These are phyloP conservation scores for Acromyrmex charruanus DNA, from an alignment of 1,140 invertebrate genomes.

Conservation along the genomic window DNA sequence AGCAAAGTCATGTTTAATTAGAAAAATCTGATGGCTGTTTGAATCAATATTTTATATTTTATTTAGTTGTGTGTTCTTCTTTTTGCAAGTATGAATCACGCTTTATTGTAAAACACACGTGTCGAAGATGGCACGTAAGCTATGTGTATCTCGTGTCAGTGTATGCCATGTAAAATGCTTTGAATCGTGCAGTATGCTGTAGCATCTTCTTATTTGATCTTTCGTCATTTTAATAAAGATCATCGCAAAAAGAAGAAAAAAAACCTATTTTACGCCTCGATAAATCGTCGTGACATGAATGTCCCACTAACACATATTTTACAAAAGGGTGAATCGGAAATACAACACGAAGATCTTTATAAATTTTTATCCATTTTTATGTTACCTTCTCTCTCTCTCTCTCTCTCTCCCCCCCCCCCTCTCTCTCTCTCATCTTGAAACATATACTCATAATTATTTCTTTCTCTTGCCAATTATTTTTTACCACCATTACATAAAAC, in stretches of 20 bases:
- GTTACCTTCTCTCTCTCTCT: conserved; percentile 22
- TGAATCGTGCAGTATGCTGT: conserved; percentile 34
- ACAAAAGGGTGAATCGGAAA: not conserved
- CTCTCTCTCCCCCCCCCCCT: conserved; percentile 5
- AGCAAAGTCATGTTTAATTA: not conserved
- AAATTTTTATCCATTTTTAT: not conserved
- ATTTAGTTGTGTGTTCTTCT: not conserved
- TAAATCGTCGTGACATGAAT: not conserved
- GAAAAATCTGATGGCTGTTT: not conserved
- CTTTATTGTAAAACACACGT: conserved; percentile 33
- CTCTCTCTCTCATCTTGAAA: conserved; percentile 9
- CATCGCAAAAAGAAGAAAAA: not conserved
- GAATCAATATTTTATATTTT: conserved; percentile 23
- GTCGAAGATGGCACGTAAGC: not conserved
- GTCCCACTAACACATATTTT: conserved; percentile 47
- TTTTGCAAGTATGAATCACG: conserved; percentile 25
- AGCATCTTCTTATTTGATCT: conserved; percentile 18
- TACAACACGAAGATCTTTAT: conserved; percentile 34
- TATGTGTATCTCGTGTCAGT: not conserved
- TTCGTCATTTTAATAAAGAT: conserved; percentile 14
- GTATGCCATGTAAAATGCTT: conserved; percentile 48
- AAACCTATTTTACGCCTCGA: not conserved
- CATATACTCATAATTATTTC: not conserved
- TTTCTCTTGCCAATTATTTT: not conserved
- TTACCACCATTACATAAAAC: not conserved